phyloP scores from a whole-genome alignment of 1,140 invertebrate genomes.

The Euura saliciscinereae region DNA sequence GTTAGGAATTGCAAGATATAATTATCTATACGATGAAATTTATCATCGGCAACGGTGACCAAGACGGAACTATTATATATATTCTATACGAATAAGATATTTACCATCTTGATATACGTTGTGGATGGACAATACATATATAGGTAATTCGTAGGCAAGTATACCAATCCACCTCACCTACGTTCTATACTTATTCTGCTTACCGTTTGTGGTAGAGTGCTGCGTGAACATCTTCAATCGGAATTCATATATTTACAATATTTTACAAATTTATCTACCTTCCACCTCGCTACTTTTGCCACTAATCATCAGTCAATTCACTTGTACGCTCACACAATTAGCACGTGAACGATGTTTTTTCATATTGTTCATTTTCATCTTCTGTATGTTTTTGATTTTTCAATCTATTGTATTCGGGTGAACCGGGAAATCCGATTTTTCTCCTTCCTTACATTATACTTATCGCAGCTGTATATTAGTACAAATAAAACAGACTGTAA shows the following conservation, averaged over 20 bases:
- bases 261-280: constrained; percentile 37
- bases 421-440: neutral
- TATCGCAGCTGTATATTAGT: constrained; percentile 10
- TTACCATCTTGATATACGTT: too few relatives aligned
- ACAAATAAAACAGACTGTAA: constrained; percentile 25
- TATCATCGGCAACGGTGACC: too few relatives aligned
- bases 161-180: too few relatives aligned
- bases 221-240: too few relatives aligned
- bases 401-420: neutral
- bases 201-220: too few relatives aligned
- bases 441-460: neutral
- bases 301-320: neutral
- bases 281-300: neutral
- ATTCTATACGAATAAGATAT: too few relatives aligned
- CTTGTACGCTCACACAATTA: neutral
- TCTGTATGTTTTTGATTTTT: neutral
- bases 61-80: too few relatives aligned
- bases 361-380: neutral
- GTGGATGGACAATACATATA: too few relatives aligned
- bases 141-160: too few relatives aligned
- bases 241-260: constrained; percentile 37
- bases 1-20: too few relatives aligned
- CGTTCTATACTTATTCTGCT: too few relatives aligned
- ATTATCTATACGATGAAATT: too few relatives aligned
- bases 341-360: neutral